Evolutionary conservation across 2,888 invertebrate species (phyloP).

Genomic region (Oscheius sp.): DNA sequence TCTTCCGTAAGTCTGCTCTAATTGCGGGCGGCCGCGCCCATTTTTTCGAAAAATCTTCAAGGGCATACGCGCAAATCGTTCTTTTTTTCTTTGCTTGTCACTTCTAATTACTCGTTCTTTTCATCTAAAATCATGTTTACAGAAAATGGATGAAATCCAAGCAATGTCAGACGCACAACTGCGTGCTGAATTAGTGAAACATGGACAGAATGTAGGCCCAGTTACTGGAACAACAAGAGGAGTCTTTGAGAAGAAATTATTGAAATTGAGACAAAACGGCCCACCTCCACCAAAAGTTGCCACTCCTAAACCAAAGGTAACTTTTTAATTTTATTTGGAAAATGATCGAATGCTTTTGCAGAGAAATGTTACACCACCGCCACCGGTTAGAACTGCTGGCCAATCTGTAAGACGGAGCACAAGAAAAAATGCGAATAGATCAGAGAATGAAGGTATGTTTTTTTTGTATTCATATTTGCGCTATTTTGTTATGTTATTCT

Average conservation of each 20-base stretch:
- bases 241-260: slow-evolving; percentile 63
- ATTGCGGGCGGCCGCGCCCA: slow-evolving; percentile 5
- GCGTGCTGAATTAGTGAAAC: slow-evolving; percentile 54
- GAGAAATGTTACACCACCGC: slow-evolving; percentile 13
- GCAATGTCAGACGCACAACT: slow-evolving; percentile 59
- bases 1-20: slow-evolving; percentile 11
- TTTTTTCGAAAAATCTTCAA: background rate
- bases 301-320: background rate
- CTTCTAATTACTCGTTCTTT: background rate
- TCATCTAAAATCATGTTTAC: background rate
- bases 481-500: background rate
- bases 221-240: slow-evolving; percentile 63
- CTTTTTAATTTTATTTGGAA: no score
- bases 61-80: background rate
- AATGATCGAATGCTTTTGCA: no score
- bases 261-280: slow-evolving; percentile 28
- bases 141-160: slow-evolving; percentile 74
- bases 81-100: background rate
- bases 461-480: background rate
- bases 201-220: slow-evolving; percentile 49
- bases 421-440: slow-evolving; percentile 11
- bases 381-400: no score
- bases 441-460: slow-evolving; percentile 33
- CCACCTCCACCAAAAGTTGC: background rate
- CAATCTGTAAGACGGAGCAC: background rate